phyloP scores from a whole-genome alignment of 2,888 invertebrate genomes.

The Drosophila cognata region DNA sequence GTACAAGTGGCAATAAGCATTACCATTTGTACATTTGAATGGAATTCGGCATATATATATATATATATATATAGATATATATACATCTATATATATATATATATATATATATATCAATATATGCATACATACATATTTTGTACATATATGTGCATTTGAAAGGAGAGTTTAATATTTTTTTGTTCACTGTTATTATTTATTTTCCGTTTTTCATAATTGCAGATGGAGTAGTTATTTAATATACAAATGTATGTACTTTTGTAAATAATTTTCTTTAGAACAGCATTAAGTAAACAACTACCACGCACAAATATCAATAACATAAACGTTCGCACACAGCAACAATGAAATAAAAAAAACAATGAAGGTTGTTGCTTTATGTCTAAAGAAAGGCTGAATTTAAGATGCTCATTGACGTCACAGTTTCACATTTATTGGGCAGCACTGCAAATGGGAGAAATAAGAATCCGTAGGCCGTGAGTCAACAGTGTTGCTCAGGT shows the following conservation, averaged over 20 bases:
- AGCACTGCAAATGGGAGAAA: constrained; percentile 11
- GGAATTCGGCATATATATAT: no score
- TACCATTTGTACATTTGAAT: no score
- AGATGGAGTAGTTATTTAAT: neutral
- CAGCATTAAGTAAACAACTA: neutral
- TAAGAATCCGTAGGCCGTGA: neutral
- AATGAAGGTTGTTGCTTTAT: constrained; percentile 14
- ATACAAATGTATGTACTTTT: neutral
- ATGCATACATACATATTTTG: neutral
- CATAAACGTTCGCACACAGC: neutral
- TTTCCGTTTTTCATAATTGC: neutral
- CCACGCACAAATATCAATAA: constrained; percentile 13
- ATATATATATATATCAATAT: neutral
- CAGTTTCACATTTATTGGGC: constrained; percentile 12
- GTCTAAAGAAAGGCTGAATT: neutral
- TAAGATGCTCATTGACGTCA: constrained; percentile 37
- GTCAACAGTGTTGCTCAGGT: neutral
- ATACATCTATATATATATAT: neutral
- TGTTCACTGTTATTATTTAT: neutral
- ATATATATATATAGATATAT: no score
- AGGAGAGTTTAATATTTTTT: neutral
- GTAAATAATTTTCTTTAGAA: neutral
- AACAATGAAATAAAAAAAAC: constrained; percentile 15
- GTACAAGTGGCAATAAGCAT: neutral
- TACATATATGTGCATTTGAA: neutral